A percentile compares a stretch with the other conserved stretches of the same genome.
Evolutionary conservation across 2,113 vertebrate genomes (phyloP).

Genomic region (Electrona antarctica): DNA sequence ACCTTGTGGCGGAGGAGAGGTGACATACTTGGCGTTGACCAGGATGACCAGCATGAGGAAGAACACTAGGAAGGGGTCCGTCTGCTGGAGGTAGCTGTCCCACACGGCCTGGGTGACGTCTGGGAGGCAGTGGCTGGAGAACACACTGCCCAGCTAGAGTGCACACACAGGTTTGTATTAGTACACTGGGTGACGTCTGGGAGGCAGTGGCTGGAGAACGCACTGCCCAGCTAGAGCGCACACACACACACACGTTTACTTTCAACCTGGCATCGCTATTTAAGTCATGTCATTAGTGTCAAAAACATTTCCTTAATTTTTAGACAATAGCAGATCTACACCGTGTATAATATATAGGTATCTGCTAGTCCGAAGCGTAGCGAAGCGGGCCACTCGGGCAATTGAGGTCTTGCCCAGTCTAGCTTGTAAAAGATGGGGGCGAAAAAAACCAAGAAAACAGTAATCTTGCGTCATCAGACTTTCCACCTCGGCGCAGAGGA

Average conservation of each 20-base stretch:
- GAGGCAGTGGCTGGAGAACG: slow-evolving; percentile 91
- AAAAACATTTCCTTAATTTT: neutral
- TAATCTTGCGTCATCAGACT: too few species aligned
- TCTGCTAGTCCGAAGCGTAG: too few species aligned
- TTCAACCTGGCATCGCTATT: neutral
- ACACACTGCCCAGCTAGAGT: slow-evolving; percentile 91
- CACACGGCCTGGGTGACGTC: slow-evolving; percentile 93
- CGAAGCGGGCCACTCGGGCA: too few species aligned
- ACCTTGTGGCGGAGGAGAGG: neutral
- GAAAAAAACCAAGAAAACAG: too few species aligned
- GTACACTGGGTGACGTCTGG: slow-evolving; percentile 85
- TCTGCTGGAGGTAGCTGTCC: slow-evolving; percentile 95
- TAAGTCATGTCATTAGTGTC: too few species aligned
- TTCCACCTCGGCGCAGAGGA: too few species aligned
- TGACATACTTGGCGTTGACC: slow-evolving; percentile 95
- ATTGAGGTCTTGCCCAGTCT: too few species aligned
- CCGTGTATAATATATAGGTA: too few species aligned
- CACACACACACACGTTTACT: neutral
- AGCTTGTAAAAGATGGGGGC: too few species aligned
- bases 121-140: slow-evolving; percentile 88
- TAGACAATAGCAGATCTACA: too few species aligned
- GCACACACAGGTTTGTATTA: neutral
- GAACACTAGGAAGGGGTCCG: slow-evolving; percentile 97
- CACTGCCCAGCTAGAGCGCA: slow-evolving; percentile 87
- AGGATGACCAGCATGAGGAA: slow-evolving; percentile 99